Evolutionary conservation across 2,888 invertebrate genomes (phyloP).

Genomic region (Drosophila neutralis): DNA sequence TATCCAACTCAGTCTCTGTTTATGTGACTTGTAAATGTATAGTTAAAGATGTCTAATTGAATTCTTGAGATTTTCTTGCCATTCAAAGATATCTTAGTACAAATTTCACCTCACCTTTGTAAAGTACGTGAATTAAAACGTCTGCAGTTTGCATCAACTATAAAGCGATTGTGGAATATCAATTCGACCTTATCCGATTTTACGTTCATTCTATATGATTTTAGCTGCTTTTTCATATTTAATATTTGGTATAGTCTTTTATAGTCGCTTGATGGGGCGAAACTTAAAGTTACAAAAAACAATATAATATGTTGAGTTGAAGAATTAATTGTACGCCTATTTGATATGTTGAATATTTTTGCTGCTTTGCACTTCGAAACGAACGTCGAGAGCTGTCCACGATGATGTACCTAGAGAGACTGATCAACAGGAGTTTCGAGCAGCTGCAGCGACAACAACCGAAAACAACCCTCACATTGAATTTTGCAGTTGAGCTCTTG

Average conservation of each 20-base stretch:
- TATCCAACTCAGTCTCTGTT: no score
- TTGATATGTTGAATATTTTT: conserved; percentile 6
- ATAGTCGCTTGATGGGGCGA: not conserved
- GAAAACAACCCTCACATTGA: conserved; percentile 31
- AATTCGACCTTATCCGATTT: conserved; percentile 34
- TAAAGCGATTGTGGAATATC: conserved; percentile 20
- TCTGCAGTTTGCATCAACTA: conserved; percentile 27
- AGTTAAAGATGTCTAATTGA: not conserved
- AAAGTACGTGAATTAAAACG: conserved; percentile 23
- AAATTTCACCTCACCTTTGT: conserved; percentile 36
- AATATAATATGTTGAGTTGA: not conserved
- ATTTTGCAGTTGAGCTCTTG: conserved; percentile 21
- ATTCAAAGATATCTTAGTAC: not conserved
- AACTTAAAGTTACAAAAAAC: not conserved
- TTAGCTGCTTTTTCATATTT: conserved; percentile 37
- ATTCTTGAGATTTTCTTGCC: not conserved
- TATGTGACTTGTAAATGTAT: not conserved
- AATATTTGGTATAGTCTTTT: conserved; percentile 2
- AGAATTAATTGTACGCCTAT: conserved; percentile 6
- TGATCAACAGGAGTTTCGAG: conserved; percentile 45
- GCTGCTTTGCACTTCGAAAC: not conserved
- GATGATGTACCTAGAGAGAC: conserved; percentile 42
- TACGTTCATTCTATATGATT: conserved; percentile 26
- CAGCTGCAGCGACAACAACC: not conserved
- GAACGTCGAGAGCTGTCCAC: conserved; percentile 20